phyloP scores from a whole-genome alignment of 2,113 vertebrate species.

The Eudyptes chrysolophus region DNA sequence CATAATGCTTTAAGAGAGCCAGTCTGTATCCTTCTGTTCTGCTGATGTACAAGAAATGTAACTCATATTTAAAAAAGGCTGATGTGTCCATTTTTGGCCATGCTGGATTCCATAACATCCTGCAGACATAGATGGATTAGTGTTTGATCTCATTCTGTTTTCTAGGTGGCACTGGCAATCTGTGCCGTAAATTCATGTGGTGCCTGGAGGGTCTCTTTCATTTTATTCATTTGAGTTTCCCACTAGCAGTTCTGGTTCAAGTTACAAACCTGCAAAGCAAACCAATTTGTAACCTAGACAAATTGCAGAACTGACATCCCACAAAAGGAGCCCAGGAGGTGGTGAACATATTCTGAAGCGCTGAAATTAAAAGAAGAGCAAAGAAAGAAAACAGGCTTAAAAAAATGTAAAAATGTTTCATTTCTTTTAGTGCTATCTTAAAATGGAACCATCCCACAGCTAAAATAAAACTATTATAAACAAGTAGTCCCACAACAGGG shows the following conservation, averaged over 20 bases:
- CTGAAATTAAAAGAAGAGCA: not conserved
- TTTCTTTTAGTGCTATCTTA: not conserved
- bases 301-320: not conserved
- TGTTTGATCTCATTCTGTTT: slow-evolving; percentile 22
- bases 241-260: slow-evolving; percentile 12
- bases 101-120: not conserved
- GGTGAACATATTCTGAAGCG: not conserved
- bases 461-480: not conserved
- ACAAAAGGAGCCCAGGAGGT: not conserved
- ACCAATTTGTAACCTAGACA: slow-evolving; percentile 10
- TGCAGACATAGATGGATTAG: not conserved
- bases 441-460: not conserved
- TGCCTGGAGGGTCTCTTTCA: slow-evolving; percentile 2
- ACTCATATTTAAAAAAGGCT: not conserved
- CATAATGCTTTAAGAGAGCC: not conserved
- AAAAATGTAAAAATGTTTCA: not conserved
- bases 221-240: slow-evolving; percentile 12
- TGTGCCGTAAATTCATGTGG: slow-evolving; percentile 5
- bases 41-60: not conserved
- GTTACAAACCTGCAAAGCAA: slow-evolving; percentile 33
- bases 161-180: slow-evolving; percentile 28
- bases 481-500: not conserved
- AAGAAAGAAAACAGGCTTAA: not conserved
- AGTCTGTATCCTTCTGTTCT: not conserved
- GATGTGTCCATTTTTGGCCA: not conserved